A percentile compares a stretch with the other conserved stretches of the same genome.
Conservation (phyloP, 1,140 invertebrate genomes). For the Lepidotrigona ventralis region DNA sequence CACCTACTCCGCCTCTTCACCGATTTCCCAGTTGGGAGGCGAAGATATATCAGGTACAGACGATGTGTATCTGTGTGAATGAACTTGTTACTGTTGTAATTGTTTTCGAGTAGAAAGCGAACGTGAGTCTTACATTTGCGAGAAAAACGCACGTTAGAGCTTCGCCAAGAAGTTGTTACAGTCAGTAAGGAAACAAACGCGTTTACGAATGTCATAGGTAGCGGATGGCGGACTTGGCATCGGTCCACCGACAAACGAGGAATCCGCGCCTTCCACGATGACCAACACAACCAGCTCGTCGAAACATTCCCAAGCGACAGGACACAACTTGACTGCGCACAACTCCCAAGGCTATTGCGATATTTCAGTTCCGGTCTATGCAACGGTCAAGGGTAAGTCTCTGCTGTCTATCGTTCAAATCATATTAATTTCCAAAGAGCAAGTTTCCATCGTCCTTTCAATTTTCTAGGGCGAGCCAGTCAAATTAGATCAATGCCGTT, state of each 20-base stretch:
- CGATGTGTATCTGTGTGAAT: too few relatives aligned
- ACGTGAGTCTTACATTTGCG: neutral
- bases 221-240: slow-evolving; percentile 90
- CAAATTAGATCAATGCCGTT: slow-evolving; percentile 98
- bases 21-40: slow-evolving; percentile 95
- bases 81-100: too few relatives aligned
- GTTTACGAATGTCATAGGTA: slow-evolving; percentile 79
- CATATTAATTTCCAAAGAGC: neutral
- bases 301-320: slow-evolving; percentile 77
- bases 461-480: slow-evolving; percentile 88
- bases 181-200: slow-evolving; percentile 15
- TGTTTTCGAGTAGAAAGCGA: neutral
- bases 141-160: neutral
- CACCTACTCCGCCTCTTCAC: slow-evolving; percentile 94
- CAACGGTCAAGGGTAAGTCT: slow-evolving; percentile 92
- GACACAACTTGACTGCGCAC: slow-evolving; percentile 76
- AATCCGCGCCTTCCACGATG: slow-evolving; percentile 75
- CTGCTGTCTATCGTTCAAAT: neutral
- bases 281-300: slow-evolving; percentile 76
- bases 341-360: slow-evolving; percentile 87
- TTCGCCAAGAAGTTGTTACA: neutral
- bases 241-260: slow-evolving; percentile 75
- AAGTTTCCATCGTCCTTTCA: neutral
- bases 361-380: slow-evolving; percentile 95
- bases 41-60: slow-evolving; percentile 91